phyloP scores from a whole-genome alignment of 2,113 vertebrate genomes.

The Microcebus ravelobensis region DNA sequence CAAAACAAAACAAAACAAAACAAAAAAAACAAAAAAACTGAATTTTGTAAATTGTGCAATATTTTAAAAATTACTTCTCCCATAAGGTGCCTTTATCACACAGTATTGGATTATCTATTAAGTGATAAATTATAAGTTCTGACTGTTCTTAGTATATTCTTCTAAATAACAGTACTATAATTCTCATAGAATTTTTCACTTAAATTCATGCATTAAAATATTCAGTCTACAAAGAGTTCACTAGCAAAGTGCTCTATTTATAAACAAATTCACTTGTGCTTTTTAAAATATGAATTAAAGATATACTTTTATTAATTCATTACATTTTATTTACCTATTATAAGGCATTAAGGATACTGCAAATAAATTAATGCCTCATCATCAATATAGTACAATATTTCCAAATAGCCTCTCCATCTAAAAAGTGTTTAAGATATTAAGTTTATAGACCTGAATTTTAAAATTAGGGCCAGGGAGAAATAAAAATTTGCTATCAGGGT shows the following conservation, averaged over 20 bases:
- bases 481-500: background rate
- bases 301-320: background rate
- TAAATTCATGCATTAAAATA: slow-evolving; percentile 38
- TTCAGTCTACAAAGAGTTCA: background rate
- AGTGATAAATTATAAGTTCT: slow-evolving; percentile 11
- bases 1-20: no score
- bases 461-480: background rate
- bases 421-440: slow-evolving; percentile 1
- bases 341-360: slow-evolving; percentile 35
- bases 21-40: no score
- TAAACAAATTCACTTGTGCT: slow-evolving; percentile 20
- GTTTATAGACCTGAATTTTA: background rate
- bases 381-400: slow-evolving; percentile 16
- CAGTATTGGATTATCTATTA: slow-evolving; percentile 26
- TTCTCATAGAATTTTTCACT: slow-evolving; percentile 5
- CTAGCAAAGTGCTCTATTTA: slow-evolving; percentile 16
- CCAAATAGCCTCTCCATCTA: slow-evolving; percentile 26
- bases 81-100: slow-evolving; percentile 5
- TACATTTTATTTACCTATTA: slow-evolving; percentile 32
- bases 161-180: slow-evolving; percentile 14
- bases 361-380: background rate
- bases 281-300: slow-evolving; percentile 38
- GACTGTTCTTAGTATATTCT: background rate
- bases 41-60: slow-evolving; percentile 14
- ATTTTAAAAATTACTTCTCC: background rate